Conservation (phyloP, 64 coral and sea anemone species). For the Anthopleura sola region DNA sequence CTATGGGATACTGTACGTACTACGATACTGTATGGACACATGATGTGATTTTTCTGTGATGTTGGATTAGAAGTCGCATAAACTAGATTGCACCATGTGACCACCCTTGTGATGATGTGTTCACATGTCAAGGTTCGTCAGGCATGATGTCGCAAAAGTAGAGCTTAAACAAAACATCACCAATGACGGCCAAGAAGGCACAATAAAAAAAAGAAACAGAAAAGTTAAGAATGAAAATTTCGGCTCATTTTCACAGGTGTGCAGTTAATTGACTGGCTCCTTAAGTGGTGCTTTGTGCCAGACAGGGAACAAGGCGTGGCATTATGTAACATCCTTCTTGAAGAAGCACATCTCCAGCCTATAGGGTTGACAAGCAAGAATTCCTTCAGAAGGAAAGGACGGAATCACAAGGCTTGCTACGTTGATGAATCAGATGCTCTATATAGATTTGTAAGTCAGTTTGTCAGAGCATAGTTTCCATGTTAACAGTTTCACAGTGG, state of each 20-base stretch:
- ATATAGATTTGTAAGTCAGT: constrained; percentile 92
- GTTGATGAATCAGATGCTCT: constrained; percentile 78
- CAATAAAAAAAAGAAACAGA: not conserved
- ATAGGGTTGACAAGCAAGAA: constrained; percentile 75
- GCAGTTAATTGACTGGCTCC: constrained; percentile 86
- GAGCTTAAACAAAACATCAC: too few relatives aligned
- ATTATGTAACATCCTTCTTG: constrained; percentile 68
- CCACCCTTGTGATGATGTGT: too few relatives aligned
- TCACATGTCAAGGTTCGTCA: too few relatives aligned
- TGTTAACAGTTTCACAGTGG: not conserved
- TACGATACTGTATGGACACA: too few relatives aligned
- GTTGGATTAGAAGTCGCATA: too few relatives aligned
- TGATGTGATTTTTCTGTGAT: too few relatives aligned
- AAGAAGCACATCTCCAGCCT: constrained; percentile 85
- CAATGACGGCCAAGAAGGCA: too few relatives aligned
- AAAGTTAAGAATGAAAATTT: not conserved
- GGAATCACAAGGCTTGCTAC: constrained; percentile 29
- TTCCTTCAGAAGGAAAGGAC: constrained; percentile 63
- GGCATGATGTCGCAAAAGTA: too few relatives aligned
- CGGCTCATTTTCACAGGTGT: constrained; percentile 38
- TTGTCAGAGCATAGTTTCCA: not conserved
- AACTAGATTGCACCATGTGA: too few relatives aligned
- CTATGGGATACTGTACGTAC: not conserved
- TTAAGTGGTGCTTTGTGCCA: constrained; percentile 89
- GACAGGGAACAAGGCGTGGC: constrained; percentile 48